Base-by-base conservation (phyloP, 2,113 vertebrate species). In the Peucedramus taeniatus region DNA sequence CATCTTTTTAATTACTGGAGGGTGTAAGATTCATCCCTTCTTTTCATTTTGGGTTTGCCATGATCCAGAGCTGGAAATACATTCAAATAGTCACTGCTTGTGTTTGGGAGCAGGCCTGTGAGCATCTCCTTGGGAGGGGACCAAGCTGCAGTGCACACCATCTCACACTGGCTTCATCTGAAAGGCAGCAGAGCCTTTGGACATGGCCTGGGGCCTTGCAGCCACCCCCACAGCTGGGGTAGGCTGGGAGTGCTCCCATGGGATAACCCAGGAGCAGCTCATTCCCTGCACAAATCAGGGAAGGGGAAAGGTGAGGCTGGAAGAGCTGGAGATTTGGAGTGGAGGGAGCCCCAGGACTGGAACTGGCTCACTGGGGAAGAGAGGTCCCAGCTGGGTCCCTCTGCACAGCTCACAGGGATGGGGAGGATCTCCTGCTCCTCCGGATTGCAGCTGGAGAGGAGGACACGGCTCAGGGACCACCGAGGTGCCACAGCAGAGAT, bases 361-460 rank as follows among this genome's bases (percentile, higher is more conserved):
- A 68, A 47, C 3, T 3, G 6, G 16, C 16, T 70, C 54, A 1
- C 19, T 49, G 1, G 2, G 57, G 51, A 39, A 30, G 35, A 24
- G 35, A 35, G 7, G 17, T n/a, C 37, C 23, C 39, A 53, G 37
- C n/a, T 35, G 57, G 16, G 35, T 33, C n/a, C 31, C 49, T 60
- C 30, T 64, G 24, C 9, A 3, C 28, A 31, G 3, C 10, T 50
- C 44, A 1, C 39, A 12, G 2, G 4, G 5, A 1, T 1, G 3
- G 35, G 51, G 47, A 39, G 72, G 63, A 44, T 8, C 27, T n/a
- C n/a, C 49, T 53, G 27, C 53, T 72, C 22, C 82, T 44, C 24
- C 20, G 47, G 14, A 9, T 1, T 39, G 57, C 68, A 37, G 44
- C 61, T n/a, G 44, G 15, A 42, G 66, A n/a, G n/a, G 39, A 60